These are phyloP conservation scores for Lasioglossum figueresi DNA, from an alignment of 2,888 invertebrate species.

Conservation along the genomic window DNA sequence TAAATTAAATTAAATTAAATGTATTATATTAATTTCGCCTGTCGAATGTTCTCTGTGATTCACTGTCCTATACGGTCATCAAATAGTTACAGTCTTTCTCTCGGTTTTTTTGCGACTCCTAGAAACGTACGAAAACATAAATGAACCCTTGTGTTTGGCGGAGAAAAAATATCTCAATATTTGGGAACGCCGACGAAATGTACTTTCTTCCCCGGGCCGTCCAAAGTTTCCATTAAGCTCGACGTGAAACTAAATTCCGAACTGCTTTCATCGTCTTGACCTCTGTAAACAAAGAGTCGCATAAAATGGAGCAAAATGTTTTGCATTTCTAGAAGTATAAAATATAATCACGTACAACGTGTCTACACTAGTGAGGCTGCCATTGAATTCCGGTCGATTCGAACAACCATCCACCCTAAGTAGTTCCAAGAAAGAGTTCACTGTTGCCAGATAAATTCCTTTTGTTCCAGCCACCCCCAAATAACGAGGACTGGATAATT, in stretches of 20 bases:
- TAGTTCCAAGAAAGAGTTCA: conserved; percentile 79
- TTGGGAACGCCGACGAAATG: conserved; percentile 78
- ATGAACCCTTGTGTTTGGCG: background rate
- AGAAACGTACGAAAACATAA: conserved; percentile 9
- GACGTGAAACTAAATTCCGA: conserved; percentile 86
- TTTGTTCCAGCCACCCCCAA: conserved; percentile 83
- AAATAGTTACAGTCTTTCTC: conserved; percentile 30
- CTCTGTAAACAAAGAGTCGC: conserved; percentile 62
- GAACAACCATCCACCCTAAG: conserved; percentile 77
- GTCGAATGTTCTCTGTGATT: background rate
- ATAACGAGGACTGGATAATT: conserved; percentile 83
- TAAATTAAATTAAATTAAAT: conserved; percentile 17
- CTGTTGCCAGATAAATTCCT: conserved; percentile 83
- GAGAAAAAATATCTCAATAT: conserved; percentile 59
- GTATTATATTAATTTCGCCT: background rate
- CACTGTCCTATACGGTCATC: background rate
- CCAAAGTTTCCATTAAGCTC: conserved; percentile 85
- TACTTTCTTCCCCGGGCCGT: conserved; percentile 83
- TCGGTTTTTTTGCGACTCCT: conserved; percentile 23
- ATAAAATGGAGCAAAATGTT: background rate
- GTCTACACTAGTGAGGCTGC: conserved; percentile 79
- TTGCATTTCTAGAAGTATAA: background rate
- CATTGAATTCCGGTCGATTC: conserved; percentile 65
- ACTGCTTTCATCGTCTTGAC: conserved; percentile 79
- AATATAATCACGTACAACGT: conserved; percentile 75